Conservation (phyloP, 2,797 vertebrate genomes). For the Natrix natrix region DNA sequence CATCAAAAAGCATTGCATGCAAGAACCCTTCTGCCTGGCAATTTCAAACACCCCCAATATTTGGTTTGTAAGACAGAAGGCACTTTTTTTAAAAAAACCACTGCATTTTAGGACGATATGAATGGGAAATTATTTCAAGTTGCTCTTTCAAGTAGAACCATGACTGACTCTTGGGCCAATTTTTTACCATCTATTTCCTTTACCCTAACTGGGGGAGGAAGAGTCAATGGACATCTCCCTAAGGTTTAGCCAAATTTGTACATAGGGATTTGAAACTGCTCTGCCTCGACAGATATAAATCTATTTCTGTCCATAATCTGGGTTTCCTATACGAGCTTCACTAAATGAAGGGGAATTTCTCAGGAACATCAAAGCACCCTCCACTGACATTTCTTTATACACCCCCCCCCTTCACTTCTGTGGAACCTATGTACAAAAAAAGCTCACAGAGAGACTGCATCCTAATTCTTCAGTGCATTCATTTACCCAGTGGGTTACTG, state of each 20-base stretch:
- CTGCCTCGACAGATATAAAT: not conserved
- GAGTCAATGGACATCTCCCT: conserved; percentile 42
- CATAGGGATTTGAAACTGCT: not conserved
- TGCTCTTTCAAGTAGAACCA: not conserved
- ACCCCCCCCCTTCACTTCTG: not conserved
- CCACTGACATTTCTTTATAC: not conserved
- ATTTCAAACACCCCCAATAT: conserved; percentile 69
- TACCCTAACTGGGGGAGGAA: not conserved
- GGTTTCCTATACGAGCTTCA: not conserved
- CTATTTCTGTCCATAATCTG: not conserved
- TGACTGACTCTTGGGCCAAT: not conserved
- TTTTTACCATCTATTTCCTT: not conserved
- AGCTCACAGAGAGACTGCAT: too few species aligned
- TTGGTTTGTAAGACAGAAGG: conserved; percentile 81
- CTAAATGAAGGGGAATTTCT: not conserved
- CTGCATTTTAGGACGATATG: conserved; percentile 57
- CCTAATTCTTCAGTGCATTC: conserved; percentile 50
- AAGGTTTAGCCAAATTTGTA: conserved; percentile 56
- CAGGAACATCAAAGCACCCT: not conserved
- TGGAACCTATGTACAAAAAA: not conserved
- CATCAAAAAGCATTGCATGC: conserved; percentile 30
- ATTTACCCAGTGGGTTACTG: conserved; percentile 40
- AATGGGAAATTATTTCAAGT: conserved; percentile 33
- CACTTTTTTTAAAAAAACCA: conserved; percentile 68
- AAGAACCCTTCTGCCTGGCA: conserved; percentile 75